phyloP scores from a whole-genome alignment of 2,888 invertebrate species.

The Torymus auratus region DNA sequence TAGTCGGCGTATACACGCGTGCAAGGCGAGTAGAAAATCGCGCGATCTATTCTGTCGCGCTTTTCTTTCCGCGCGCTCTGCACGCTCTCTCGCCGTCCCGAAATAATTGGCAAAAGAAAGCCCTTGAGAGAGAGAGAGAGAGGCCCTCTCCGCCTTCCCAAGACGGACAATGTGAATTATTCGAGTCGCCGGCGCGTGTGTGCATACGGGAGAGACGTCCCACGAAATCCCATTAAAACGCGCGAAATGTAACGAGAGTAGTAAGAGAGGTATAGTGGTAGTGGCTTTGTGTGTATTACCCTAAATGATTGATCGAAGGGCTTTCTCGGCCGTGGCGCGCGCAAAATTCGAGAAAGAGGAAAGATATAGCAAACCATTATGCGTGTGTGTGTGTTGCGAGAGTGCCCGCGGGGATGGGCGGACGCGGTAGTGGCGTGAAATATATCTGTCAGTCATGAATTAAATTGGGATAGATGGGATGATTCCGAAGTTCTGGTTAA shows the following conservation, averaged over 20 bases:
- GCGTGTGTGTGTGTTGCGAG: too few relatives aligned
- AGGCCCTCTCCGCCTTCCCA: slow-evolving; percentile 51
- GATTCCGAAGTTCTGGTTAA: background rate
- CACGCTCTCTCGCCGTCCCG: slow-evolving; percentile 67
- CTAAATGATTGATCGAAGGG: slow-evolving; percentile 27
- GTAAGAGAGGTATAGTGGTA: background rate
- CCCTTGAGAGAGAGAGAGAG: slow-evolving; percentile 68
- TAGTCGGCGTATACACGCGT: slow-evolving; percentile 66
- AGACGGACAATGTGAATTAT: slow-evolving; percentile 77
- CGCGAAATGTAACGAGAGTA: slow-evolving; percentile 35
- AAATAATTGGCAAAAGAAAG: slow-evolving; percentile 77
- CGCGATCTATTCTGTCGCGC: slow-evolving; percentile 73
- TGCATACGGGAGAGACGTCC: slow-evolving; percentile 42
- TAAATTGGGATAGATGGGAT: slow-evolving; percentile 10
- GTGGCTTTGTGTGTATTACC: background rate
- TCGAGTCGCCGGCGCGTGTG: slow-evolving; percentile 73
- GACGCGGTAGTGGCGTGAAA: background rate
- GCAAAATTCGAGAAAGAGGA: too few relatives aligned
- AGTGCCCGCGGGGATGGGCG: background rate
- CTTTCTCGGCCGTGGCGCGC: background rate
- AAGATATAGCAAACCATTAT: too few relatives aligned
- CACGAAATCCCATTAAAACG: slow-evolving; percentile 41
- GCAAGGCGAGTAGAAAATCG: slow-evolving; percentile 69
- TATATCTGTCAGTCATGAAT: slow-evolving; percentile 21
- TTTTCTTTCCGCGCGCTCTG: slow-evolving; percentile 75